phyloP scores from a whole-genome alignment of 2,888 invertebrate genomes.

The Clistopyga incitator region DNA sequence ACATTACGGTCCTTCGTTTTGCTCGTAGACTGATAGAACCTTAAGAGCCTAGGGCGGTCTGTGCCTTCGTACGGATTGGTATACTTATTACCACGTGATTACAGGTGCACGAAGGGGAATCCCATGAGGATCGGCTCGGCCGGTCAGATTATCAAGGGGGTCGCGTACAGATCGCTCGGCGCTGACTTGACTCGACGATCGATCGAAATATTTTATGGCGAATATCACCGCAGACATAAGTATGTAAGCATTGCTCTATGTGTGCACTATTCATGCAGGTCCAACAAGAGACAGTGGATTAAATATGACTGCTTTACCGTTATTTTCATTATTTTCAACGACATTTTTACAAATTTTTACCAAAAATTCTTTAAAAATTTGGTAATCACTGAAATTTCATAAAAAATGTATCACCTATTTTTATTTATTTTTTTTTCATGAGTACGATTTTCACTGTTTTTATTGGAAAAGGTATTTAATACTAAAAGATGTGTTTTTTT shows the following conservation, averaged over 20 bases:
- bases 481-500: too few species aligned
- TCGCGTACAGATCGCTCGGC: constrained; percentile 22
- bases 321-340: too few species aligned
- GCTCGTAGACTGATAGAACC: constrained; percentile 12
- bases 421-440: too few species aligned
- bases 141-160: constrained; percentile 25
- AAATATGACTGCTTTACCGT: too few species aligned
- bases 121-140: neutral
- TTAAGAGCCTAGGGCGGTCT: constrained; percentile 6
- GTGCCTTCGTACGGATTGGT: constrained; percentile 26
- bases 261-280: neutral
- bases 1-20: constrained; percentile 10
- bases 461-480: too few species aligned
- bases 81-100: constrained; percentile 40
- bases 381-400: too few species aligned
- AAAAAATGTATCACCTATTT: too few species aligned
- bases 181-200: constrained; percentile 11
- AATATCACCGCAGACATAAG: constrained; percentile 29
- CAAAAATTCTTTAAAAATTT: too few species aligned
- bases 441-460: too few species aligned
- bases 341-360: too few species aligned
- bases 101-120: constrained; percentile 35
- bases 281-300: neutral
- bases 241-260: neutral
- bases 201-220: constrained; percentile 29